Evolutionary conservation across 2,797 vertebrate species (phyloP), one percentile per base, ranked within the genome.

Genomic region (Podargus strigoides): DNA sequence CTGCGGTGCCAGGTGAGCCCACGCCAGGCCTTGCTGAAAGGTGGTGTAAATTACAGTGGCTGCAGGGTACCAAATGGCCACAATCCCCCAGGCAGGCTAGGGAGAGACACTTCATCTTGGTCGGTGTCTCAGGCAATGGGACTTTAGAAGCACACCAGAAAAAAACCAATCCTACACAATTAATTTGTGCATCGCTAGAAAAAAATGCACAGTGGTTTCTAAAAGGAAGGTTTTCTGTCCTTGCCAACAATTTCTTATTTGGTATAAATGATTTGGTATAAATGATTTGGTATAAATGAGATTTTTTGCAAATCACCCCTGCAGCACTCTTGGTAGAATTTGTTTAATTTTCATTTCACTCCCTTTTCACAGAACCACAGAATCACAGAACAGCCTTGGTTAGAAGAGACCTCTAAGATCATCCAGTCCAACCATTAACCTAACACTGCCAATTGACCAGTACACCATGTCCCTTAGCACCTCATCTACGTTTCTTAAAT

Each of bases 31-130:
- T 4, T 14, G 20, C 58, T 78, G 85, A 14, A 30, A 41, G 28
- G 7, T 46, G 42, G 3, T 10, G 4, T 0, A 11, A 47, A 2
- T 6, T 13, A 1, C 66, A 42, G 52, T 24, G 49, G 30, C 66
- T 85, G 58, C 46, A 42, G 47, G 42, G 22, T 8, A 11, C 46
- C 39, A 36, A 15, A 16, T 7, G 16, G 47, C 41, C 36, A 44
- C 14, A 42, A 23, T 37, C 14, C 34, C 56, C 27, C 3, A 41
- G 44, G 1, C 14, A 27, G 70, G 49, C 19, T 23, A n/a, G 39
- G 37, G 30, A 59, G 17, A 44, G 44, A 24, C 6, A 24, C 60
- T 86, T 73, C 18, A 14, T 47, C 60, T 41, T 39, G 47, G 13
- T 14, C 44, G 46, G 12, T 20, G 27, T 41, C 53, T 88, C 69